Conservation (phyloP, 2,113 vertebrate species). For the Sterna hirundo region DNA sequence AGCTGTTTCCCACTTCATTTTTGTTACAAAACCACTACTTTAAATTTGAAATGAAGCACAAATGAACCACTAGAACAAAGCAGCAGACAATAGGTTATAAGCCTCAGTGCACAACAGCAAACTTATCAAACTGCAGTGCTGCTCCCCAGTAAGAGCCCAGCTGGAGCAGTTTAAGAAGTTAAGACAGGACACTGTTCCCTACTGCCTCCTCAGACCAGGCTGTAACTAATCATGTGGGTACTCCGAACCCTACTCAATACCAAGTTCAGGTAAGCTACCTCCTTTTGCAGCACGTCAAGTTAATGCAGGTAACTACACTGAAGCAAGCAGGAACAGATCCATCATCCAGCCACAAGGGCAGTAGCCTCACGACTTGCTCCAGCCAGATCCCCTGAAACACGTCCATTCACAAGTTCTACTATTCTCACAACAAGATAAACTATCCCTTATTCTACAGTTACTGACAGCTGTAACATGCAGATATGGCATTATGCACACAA, state of each 20-base stretch:
- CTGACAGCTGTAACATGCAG: not conserved
- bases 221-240: not conserved
- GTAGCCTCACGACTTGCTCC: not conserved
- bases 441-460: not conserved
- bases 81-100: not conserved
- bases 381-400: not conserved
- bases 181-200: not conserved
- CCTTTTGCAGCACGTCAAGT: not conserved
- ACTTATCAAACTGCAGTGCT: not conserved
- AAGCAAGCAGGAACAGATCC: not conserved
- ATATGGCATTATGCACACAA: not conserved
- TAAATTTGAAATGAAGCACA: not conserved
- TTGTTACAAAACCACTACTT: not conserved
- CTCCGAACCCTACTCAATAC: not conserved
- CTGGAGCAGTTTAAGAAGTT: not conserved
- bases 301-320: not conserved
- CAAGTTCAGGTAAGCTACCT: not conserved
- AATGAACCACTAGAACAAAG: not conserved
- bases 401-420: not conserved
- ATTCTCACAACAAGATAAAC: not conserved
- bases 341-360: not conserved
- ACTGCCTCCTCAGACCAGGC: not conserved
- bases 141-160: not conserved
- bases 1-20: not conserved
- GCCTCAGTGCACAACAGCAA: rapidly evolving